phyloP scores from a whole-genome alignment of 2,797 vertebrate species.

The Acanthurus leucopareius region DNA sequence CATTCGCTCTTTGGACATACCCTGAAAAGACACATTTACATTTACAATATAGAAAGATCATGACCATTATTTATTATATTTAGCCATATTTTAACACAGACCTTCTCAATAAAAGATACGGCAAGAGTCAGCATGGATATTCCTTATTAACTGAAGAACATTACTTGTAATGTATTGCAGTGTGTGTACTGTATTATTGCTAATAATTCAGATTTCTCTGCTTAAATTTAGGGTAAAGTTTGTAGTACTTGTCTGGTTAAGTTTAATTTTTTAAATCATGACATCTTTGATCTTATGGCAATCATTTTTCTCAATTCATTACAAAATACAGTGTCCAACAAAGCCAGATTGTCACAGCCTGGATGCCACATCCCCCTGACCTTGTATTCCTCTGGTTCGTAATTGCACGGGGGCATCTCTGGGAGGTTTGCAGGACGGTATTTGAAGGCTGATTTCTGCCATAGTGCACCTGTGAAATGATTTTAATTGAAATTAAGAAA shows the following conservation, averaged over 20 bases:
- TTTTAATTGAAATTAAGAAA: neutral
- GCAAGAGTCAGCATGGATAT: no score
- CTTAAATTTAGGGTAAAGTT: neutral
- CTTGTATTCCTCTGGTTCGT: slow-evolving; percentile 86
- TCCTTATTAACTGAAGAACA: no score
- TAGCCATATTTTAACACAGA: no score
- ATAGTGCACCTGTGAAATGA: slow-evolving; percentile 72
- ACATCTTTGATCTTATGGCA: slow-evolving; percentile 48
- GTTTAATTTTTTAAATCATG: slow-evolving; percentile 38
- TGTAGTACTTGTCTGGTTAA: no score
- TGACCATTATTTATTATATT: neutral
- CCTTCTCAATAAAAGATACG: no score
- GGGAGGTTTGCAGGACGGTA: slow-evolving; percentile 56
- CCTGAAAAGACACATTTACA: neutral
- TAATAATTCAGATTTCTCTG: neutral
- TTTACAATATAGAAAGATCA: neutral
- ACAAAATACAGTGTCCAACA: neutral
- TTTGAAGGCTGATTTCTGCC: slow-evolving; percentile 71
- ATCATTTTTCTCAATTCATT: no score
- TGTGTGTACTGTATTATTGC: neutral
- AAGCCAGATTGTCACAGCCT: neutral
- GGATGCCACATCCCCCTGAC: slow-evolving; percentile 73
- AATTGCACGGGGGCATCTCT: slow-evolving; percentile 89
- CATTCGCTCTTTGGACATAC: neutral
- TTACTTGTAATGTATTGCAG: no score